A percentile compares a stretch with the other conserved stretches of the same genome.
phyloP scores from a whole-genome alignment of 2,797 vertebrate genomes.

The Acrocephalus scirpaceus region DNA sequence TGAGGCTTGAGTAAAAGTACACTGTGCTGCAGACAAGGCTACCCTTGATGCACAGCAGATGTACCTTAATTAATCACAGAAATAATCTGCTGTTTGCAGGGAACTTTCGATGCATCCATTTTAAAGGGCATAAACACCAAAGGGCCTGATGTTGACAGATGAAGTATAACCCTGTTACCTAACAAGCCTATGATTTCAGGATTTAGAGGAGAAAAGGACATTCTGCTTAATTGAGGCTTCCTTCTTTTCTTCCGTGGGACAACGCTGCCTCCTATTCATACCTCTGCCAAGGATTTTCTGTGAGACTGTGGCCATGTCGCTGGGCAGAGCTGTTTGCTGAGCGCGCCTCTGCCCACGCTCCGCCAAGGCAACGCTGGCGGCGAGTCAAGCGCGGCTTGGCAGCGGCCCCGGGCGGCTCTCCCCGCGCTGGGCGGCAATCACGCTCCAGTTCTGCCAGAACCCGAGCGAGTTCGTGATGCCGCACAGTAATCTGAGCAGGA shows the following conservation, averaged over 20 bases:
- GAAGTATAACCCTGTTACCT: not conserved
- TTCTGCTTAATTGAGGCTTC: not conserved
- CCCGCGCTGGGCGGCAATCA: not conserved
- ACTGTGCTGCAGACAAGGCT: not conserved
- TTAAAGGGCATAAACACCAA: not conserved
- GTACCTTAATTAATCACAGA: conserved; percentile 14
- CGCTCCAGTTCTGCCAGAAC: not conserved
- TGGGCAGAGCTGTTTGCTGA: conserved; percentile 14
- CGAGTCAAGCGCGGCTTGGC: conserved; percentile 1
- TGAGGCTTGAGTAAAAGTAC: not conserved
- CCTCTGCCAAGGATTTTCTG: not conserved
- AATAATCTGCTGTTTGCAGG: not conserved
- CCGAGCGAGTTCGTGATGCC: rapidly evolving
- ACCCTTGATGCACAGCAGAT: conserved; percentile 32
- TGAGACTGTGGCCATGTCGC: not conserved
- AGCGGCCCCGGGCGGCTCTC: not conserved
- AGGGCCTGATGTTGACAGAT: not conserved
- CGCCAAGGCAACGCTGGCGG: conserved; percentile 1
- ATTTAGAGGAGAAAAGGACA: not conserved
- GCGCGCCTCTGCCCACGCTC: not conserved
- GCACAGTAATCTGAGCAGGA: not conserved
- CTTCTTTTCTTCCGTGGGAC: not conserved
- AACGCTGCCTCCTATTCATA: not conserved
- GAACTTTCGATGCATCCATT: not conserved
- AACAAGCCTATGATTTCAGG: not conserved